These are phyloP conservation scores for Patella pellucida DNA, from an alignment of 2,888 invertebrate genomes.

Conservation along the genomic window DNA sequence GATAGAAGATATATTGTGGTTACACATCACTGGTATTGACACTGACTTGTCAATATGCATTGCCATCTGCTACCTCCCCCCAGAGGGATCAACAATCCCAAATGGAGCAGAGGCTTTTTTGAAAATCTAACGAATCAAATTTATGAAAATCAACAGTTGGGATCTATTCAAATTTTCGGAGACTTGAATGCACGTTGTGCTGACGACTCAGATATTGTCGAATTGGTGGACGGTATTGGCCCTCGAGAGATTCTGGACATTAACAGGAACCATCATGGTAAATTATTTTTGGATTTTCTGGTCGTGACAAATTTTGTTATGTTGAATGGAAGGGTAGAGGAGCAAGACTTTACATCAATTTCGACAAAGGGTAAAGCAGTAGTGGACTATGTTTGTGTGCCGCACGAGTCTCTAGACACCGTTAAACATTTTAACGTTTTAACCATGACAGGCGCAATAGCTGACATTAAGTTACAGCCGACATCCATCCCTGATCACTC, in stretches of 20 bases:
- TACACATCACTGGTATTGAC: background rate
- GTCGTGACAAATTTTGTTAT: background rate
- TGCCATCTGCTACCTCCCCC: slow-evolving; percentile 6
- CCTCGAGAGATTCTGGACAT: background rate
- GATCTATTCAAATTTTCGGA: slow-evolving; percentile 6
- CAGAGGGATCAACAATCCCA: background rate
- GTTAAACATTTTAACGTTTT: background rate
- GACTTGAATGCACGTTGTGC: slow-evolving; percentile 1
- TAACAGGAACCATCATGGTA: background rate
- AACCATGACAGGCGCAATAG: background rate
- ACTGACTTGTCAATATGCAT: background rate
- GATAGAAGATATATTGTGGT: slow-evolving; percentile 4
- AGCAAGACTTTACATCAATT: slow-evolving; percentile 5
- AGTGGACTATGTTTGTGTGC: slow-evolving; percentile 10
- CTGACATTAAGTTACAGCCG: background rate
- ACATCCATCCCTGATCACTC: background rate
- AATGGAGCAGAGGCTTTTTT: background rate
- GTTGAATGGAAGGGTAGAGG: slow-evolving; percentile 7
- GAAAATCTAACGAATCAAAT: background rate
- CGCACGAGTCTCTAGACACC: background rate
- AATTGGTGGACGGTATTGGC: background rate
- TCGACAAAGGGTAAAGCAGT: slow-evolving; percentile 4
- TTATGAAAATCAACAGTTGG: background rate
- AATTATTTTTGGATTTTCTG: slow-evolving; percentile 1
- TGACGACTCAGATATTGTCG: background rate